Evolutionary conservation across 2,888 invertebrate genomes (phyloP).

Genomic region (Drosophila atripex): DNA sequence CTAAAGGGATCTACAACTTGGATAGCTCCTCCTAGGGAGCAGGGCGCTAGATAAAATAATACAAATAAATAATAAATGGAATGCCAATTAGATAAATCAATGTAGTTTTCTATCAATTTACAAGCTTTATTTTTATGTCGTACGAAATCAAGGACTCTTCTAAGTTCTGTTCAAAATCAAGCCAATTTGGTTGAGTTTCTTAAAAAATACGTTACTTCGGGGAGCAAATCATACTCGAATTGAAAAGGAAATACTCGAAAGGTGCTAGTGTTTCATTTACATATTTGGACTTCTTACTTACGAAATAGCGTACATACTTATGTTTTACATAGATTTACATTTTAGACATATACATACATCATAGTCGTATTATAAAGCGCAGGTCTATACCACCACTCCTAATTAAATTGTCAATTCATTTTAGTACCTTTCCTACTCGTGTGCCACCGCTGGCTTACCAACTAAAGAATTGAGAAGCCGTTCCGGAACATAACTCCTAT

Average conservation of each 20-base stretch:
- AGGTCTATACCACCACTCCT: constrained; percentile 27
- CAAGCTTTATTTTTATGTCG: constrained; percentile 70
- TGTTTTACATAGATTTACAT: constrained; percentile 72
- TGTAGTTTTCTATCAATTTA: constrained; percentile 57
- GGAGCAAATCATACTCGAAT: constrained; percentile 58
- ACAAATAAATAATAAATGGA: neutral
- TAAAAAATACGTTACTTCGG: constrained; percentile 17
- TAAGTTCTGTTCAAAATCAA: constrained; percentile 19
- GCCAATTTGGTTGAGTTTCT: constrained; percentile 39
- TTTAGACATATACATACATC: constrained; percentile 66
- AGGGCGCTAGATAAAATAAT: constrained; percentile 11
- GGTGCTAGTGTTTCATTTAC: constrained; percentile 66
- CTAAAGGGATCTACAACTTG: neutral
- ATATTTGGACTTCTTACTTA: constrained; percentile 78
- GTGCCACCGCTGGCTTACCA: constrained; percentile 49
- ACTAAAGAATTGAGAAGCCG: constrained; percentile 48
- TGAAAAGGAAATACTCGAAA: constrained; percentile 5
- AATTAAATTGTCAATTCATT: constrained; percentile 44
- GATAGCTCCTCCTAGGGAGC: neutral
- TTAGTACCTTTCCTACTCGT: constrained; percentile 59
- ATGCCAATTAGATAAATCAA: neutral
- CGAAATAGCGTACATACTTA: constrained; percentile 55
- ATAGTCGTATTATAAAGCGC: constrained; percentile 55
- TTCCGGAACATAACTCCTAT: constrained; percentile 19
- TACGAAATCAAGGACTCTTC: constrained; percentile 47